These are phyloP conservation scores for Temnothorax curvispinosus DNA, from an alignment of 1,140 invertebrate species.

Conservation along the genomic window DNA sequence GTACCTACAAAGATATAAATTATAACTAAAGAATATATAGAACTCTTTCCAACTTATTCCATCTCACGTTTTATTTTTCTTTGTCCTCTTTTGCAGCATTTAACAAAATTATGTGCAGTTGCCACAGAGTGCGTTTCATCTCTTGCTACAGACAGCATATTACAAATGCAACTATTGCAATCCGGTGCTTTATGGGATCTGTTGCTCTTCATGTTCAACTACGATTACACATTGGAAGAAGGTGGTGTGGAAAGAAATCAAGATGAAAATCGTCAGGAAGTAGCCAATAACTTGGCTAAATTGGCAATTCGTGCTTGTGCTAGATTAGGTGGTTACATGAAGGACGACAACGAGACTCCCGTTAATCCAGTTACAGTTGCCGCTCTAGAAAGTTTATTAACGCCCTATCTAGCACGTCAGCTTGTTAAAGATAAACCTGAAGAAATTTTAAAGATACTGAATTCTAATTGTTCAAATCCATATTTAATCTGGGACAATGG, in stretches of 20 bases:
- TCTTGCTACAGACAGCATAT: constrained; percentile 91
- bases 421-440: constrained; percentile 90
- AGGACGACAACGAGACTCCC: constrained; percentile 88
- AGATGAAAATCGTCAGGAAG: constrained; percentile 94
- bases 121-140: constrained; percentile 95
- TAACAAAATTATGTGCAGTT: constrained; percentile 92
- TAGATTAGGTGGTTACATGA: constrained; percentile 91
- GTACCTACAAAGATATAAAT: constrained; percentile 84
- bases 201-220: constrained; percentile 96
- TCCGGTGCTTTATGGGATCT: constrained; percentile 97
- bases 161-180: constrained; percentile 96
- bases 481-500: constrained; percentile 99
- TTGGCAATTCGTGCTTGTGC: constrained; percentile 94
- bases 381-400: constrained; percentile 92
- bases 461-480: constrained; percentile 97
- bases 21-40: neutral
- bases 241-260: constrained; percentile 95
- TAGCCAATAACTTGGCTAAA: constrained; percentile 96
- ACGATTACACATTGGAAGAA: constrained; percentile 99
- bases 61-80: constrained; percentile 17
- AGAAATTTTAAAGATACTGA: constrained; percentile 96
- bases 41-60: neutral
- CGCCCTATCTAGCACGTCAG: constrained; percentile 94
- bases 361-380: constrained; percentile 89
- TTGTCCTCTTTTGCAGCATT: constrained; percentile 87